Evolutionary conservation across 1,140 invertebrate species (phyloP), one percentile per base, ranked within the genome.

Genomic region (Aphis craccivora): DNA sequence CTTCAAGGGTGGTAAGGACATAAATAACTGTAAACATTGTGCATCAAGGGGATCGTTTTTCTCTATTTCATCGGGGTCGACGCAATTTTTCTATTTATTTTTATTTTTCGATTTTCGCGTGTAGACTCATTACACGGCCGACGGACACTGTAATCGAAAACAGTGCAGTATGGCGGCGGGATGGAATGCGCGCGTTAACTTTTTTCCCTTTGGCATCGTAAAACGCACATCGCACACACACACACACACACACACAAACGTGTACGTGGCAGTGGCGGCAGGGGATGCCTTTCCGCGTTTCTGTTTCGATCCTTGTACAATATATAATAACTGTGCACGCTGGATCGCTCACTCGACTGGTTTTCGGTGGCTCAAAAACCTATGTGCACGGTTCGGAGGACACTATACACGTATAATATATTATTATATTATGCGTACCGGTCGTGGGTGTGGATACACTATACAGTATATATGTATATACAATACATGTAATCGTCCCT

Each of bases 141-240:
- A 45, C 84, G 84, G 84, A 86, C 40, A 45, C 84, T 86, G 22
- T 86, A 86, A 86, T 86, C 83, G 83, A 86, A 86, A 86, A 83
- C 81, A 40, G n/a, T 83, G 35, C 81, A 83, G 81, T 83, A 30
- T 30, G 30, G 60, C 60, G 30, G 60, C 60, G 60, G 30, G 60
- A n/a, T 30, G 84, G 84, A 86, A 86, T 86, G 84, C 84, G 30
- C 37, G 25, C 43, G 25, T 86, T 45, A 76, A 76, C 60, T 25
- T 86, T 86, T 45, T 45, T 45, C 84, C 84, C 84, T 86, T n/a
- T 86, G 25, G 23, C 40, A 86, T 86, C 84, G 40, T 86, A 84
- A 84, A 84, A 84, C 37, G 23, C 37, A 4, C 43, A 43, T 86
- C 40, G 25, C 37, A 45, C 37, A 43, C 83, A 25, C 40, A 84